Conservation (phyloP, 2,113 vertebrate genomes). For the Maccullochella peelii region DNA sequence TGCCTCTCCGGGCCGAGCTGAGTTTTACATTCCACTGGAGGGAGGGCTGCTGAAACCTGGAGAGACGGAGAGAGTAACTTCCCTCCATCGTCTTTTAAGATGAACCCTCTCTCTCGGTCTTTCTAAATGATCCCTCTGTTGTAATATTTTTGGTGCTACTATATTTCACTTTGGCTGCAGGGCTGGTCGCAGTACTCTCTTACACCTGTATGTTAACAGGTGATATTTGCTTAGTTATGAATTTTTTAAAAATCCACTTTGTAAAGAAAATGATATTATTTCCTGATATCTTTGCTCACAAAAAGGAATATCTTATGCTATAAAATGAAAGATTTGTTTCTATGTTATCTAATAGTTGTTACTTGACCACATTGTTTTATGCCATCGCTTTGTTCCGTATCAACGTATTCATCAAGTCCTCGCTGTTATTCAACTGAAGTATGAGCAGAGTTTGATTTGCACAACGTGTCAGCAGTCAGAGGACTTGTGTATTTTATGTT, state of each 20-base stretch:
- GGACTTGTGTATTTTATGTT: constrained; percentile 54
- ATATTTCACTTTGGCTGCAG: constrained; percentile 69
- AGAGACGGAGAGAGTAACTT: constrained; percentile 32
- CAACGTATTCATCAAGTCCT: constrained; percentile 44
- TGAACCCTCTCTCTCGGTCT: constrained; percentile 46
- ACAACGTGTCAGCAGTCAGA: constrained; percentile 65
- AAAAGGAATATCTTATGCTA: constrained; percentile 61
- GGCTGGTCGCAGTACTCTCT: constrained; percentile 63
- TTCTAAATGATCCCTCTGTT: constrained; percentile 49
- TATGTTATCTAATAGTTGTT: constrained; percentile 64
- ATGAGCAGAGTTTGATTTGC: constrained; percentile 74
- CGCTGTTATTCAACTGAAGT: constrained; percentile 55
- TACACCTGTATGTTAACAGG: constrained; percentile 56
- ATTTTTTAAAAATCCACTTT: constrained; percentile 53
- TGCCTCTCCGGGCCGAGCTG: constrained; percentile 44
- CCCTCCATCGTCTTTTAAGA: constrained; percentile 13
- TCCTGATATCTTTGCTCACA: constrained; percentile 33
- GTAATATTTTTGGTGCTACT: constrained; percentile 80
- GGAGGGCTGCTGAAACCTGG: constrained; percentile 65
- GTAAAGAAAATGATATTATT: constrained; percentile 42
- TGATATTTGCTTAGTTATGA: constrained; percentile 55
- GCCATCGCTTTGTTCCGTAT: constrained; percentile 52
- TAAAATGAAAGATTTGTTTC: constrained; percentile 54
- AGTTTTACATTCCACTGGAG: constrained; percentile 78
- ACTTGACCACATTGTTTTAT: constrained; percentile 67